A percentile compares a stretch with the other conserved stretches of the same genome.
Evolutionary conservation across 1,140 invertebrate genomes (phyloP).

Genomic region (Catajapyx aquilonaris): DNA sequence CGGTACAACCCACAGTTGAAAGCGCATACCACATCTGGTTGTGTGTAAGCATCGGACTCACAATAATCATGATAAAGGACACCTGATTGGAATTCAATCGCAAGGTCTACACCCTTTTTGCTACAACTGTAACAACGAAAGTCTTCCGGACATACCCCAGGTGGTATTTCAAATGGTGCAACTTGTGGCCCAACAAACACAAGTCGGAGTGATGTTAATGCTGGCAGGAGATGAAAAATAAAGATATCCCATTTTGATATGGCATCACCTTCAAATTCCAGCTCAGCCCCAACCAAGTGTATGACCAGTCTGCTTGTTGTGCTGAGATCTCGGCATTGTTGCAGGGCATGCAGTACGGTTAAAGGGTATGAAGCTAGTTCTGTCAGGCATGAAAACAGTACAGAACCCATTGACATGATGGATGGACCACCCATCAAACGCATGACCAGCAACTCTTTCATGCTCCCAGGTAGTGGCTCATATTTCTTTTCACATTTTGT

Average conservation of each 20-base stretch:
- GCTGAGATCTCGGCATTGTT: slow-evolving; percentile 15
- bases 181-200: slow-evolving; percentile 40
- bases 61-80: slow-evolving; percentile 35
- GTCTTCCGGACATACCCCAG: slow-evolving; percentile 5
- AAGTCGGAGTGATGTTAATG: slow-evolving; percentile 28
- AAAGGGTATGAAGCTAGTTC: slow-evolving; percentile 39
- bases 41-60: slow-evolving; percentile 19
- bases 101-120: slow-evolving; percentile 17
- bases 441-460: slow-evolving; percentile 8
- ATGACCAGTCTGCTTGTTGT: slow-evolving; percentile 19
- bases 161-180: slow-evolving; percentile 7
- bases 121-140: slow-evolving; percentile 4
- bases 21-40: slow-evolving; percentile 35
- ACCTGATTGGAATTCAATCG: slow-evolving; percentile 28
- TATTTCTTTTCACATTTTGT: slow-evolving; percentile 26
- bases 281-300: slow-evolving; percentile 39
- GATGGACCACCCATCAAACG: slow-evolving; percentile 12
- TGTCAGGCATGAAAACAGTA: slow-evolving; percentile 35
- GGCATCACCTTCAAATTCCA: slow-evolving; percentile 42
- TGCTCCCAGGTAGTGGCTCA: slow-evolving; percentile 20
- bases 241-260: slow-evolving; percentile 45
- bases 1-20: slow-evolving; percentile 48
- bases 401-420: slow-evolving; percentile 28
- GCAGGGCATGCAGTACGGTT: slow-evolving; percentile 33
- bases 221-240: slow-evolving; percentile 36